Evolutionary conservation across 1,140 invertebrate species (phyloP), one percentile per base, ranked within the genome.

Genomic region (Rhopalosiphum padi): DNA sequence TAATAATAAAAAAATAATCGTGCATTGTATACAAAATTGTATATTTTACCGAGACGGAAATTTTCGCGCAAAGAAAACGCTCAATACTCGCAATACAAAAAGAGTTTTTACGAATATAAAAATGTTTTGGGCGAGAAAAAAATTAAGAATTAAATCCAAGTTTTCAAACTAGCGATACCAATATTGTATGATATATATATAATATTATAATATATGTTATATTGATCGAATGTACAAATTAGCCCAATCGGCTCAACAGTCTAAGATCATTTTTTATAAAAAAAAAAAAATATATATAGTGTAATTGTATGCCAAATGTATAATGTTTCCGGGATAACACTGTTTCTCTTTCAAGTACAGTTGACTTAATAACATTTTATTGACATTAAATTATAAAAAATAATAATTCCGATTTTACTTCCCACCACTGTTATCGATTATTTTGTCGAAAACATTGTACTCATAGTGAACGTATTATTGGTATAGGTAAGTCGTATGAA

Each of bases 11-110:
- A 68, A 77, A 18, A 77, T 77, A 77, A 77, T 77, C 60, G 60
- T 77, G 60, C 60, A 77, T 77, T 77, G 60, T 77, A 35, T 77
- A 77, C 60, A 77, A 77, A 77, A 77, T n/a, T 15, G 60, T 77
- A 11, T 60, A 82, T 35, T 37, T 83, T 83, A 9, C 82, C 82
- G 35, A 41, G 35, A 35, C 22, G n/a, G 35, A 41, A 37, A 22
- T 83, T 83, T 83, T 37, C 37, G 82, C 21, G n/a, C 35, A 35
- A 41, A 77, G n/a, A 77, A 77, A 77, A 77, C 15, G 60, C 30
- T 77, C 60, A 30, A 77, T 77, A 77, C 4, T 77, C 30, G 15
- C 60, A n/a, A n/a, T n/a, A 22, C 60, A 5, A n/a, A 5, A n/a
- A 77, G 4, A 21, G 60, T 15, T 77, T 77, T 77, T 15, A 77